phyloP scores from a whole-genome alignment of 53 echinoderm and acorn worm genomes.

The Paracentrotus lividus region DNA sequence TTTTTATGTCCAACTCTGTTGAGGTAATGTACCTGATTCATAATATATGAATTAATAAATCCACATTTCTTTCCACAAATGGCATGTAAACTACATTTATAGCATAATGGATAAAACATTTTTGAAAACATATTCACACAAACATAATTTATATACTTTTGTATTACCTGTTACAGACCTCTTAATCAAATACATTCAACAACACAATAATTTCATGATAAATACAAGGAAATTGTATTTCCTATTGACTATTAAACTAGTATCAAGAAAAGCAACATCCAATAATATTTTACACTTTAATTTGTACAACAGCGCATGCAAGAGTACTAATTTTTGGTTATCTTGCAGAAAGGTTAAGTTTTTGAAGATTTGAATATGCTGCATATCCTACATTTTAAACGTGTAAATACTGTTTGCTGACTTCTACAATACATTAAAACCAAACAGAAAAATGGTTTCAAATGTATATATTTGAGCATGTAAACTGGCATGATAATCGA shows the following conservation, averaged over 20 bases:
- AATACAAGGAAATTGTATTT: slow-evolving; percentile 6
- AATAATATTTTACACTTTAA: neutral
- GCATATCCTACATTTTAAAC: neutral
- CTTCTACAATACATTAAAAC: neutral
- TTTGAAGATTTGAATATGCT: neutral
- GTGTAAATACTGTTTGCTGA: neutral
- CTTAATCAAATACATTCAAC: neutral
- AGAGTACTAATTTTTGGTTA: slow-evolving; percentile 47
- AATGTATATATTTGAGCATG: neutral
- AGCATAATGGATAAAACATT: neutral
- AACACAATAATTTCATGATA: neutral
- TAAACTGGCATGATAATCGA: neutral
- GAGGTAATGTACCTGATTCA: neutral
- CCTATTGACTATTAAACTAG: neutral
- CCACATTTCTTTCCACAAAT: neutral
- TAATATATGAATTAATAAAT: neutral
- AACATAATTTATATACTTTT: neutral
- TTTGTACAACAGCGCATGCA: slow-evolving; percentile 11
- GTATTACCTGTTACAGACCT: neutral
- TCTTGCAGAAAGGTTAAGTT: neutral
- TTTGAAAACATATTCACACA: neutral
- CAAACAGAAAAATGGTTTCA: neutral
- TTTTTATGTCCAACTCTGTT: no score
- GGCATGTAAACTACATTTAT: neutral
- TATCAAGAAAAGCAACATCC: neutral